Evolutionary conservation across 1,140 invertebrate genomes (phyloP).

Genomic region (Littorina saxatilis): DNA sequence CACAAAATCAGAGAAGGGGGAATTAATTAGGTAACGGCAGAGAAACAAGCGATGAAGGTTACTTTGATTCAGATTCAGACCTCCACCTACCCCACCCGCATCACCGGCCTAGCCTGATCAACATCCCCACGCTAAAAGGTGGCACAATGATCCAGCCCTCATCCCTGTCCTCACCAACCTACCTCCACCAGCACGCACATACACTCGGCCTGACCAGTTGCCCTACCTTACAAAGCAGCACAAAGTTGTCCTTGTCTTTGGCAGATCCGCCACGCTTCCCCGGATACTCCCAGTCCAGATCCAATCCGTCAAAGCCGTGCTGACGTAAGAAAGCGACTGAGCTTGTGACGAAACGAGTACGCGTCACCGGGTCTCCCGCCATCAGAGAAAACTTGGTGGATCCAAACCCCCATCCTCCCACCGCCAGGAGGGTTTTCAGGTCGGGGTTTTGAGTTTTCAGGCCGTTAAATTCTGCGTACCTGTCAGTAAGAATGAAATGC

Average conservation of each 20-base stretch:
- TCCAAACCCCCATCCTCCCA: conserved; percentile 97
- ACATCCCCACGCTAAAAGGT: background rate
- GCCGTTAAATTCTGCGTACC: conserved; percentile 24
- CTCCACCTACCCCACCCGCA: background rate
- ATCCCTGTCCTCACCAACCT: background rate
- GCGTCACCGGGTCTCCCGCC: conserved; percentile 41
- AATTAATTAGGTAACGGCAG: background rate
- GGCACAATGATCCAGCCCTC: background rate
- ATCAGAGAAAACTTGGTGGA: conserved; percentile 80
- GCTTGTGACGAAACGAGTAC: conserved; percentile 52
- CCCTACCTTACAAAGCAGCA: conserved; percentile 85
- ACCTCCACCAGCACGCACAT: background rate
- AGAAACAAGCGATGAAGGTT: background rate
- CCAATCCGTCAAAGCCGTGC: conserved; percentile 95
- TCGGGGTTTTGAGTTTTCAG: conserved; percentile 95
- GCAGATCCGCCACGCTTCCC: conserved; percentile 91
- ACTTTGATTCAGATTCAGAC: background rate
- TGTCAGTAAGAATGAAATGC: too few species aligned
- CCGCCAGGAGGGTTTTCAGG: conserved; percentile 92
- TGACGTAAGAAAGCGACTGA: conserved; percentile 91
- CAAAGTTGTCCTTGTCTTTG: conserved; percentile 92
- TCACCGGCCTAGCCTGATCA: too few species aligned
- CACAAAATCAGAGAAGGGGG: background rate
- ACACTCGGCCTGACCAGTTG: background rate
- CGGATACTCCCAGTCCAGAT: conserved; percentile 97